phyloP scores from a whole-genome alignment of 2,888 invertebrate genomes.

The Diplolepis rosae region DNA sequence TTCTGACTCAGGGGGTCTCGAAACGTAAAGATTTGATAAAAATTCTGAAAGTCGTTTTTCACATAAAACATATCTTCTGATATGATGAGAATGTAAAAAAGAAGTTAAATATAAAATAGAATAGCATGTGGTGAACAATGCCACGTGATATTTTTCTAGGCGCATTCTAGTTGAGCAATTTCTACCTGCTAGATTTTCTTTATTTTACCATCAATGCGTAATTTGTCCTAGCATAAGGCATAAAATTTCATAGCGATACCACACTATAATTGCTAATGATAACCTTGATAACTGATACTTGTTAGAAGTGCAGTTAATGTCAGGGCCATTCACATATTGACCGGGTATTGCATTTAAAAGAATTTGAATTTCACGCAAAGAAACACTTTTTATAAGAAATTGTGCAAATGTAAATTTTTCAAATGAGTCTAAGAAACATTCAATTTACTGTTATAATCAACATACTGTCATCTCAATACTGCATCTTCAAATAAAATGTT shows the following conservation, averaged over 20 bases:
- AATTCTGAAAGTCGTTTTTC: too few relatives aligned
- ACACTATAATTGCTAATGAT: background rate
- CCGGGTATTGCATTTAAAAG: background rate
- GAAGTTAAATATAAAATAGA: background rate
- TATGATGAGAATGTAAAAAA: too few relatives aligned
- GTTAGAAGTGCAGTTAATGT: constrained; percentile 44
- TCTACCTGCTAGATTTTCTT: background rate
- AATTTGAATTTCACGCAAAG: background rate
- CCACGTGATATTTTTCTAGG: background rate
- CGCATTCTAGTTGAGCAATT: background rate
- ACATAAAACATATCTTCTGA: too few relatives aligned
- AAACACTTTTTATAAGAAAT: too few relatives aligned
- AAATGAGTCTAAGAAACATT: too few relatives aligned
- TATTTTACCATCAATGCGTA: background rate
- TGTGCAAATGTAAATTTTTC: too few relatives aligned
- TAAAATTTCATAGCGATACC: background rate
- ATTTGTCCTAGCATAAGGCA: background rate
- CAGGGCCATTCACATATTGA: constrained; percentile 38
- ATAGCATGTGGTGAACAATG: background rate
- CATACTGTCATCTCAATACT: too few relatives aligned
- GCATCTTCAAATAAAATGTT: too few relatives aligned
- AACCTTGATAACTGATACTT: constrained; percentile 4
- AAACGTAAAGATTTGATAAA: too few relatives aligned
- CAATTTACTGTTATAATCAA: too few relatives aligned
- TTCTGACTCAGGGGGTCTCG: too few relatives aligned